Evolutionary conservation across 2,113 vertebrate species (phyloP).

Genomic region (Sturnus vulgaris): DNA sequence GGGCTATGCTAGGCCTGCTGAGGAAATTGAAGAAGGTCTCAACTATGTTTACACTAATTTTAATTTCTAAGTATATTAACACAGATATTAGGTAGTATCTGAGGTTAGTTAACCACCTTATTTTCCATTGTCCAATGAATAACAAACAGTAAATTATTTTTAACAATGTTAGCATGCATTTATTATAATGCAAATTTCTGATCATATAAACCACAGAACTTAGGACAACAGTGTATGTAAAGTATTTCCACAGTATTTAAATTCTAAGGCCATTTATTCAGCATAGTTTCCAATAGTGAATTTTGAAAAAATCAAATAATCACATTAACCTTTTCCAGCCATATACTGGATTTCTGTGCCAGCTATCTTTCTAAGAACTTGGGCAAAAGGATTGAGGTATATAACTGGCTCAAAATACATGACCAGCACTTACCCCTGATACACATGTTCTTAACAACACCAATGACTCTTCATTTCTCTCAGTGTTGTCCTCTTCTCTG

Average conservation of each 20-base stretch:
- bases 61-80: neutral
- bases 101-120: neutral
- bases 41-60: neutral
- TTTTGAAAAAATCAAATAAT: neutral
- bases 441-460: neutral
- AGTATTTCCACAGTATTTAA: neutral
- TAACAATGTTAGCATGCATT: neutral
- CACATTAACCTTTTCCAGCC: neutral
- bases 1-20: neutral
- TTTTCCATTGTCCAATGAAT: neutral
- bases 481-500: neutral
- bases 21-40: neutral
- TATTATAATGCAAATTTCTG: neutral
- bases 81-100: neutral
- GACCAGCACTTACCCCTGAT: neutral
- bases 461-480: neutral
- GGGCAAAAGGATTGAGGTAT: neutral
- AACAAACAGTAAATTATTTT: neutral
- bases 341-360: neutral
- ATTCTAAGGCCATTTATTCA: neutral
- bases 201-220: neutral
- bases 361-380: neutral
- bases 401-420: neutral
- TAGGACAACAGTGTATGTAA: neutral
- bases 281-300: neutral